These are phyloP conservation scores for Coenonympha glycerion DNA, from an alignment of 2,888 invertebrate species.

Conservation along the genomic window DNA sequence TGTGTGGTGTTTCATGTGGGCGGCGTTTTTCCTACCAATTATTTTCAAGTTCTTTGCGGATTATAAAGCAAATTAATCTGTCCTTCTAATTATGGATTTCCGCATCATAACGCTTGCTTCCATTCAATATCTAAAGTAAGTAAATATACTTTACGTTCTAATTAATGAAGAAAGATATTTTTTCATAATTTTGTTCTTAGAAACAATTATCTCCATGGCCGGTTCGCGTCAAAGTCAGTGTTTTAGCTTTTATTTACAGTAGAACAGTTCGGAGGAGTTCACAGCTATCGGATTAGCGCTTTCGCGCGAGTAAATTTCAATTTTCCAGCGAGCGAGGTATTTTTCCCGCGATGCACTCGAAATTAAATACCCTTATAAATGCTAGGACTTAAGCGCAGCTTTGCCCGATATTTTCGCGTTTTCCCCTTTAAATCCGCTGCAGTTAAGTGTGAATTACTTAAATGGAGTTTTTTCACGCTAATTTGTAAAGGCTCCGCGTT, in stretches of 20 bases:
- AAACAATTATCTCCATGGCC: background rate
- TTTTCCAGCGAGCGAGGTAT: background rate
- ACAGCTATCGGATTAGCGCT: background rate
- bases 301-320: background rate
- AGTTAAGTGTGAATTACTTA: slow-evolving; percentile 24
- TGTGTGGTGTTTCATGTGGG: too few species aligned
- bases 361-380: slow-evolving; percentile 23
- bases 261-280: background rate
- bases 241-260: background rate
- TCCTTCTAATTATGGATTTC: too few species aligned
- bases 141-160: background rate
- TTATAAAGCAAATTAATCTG: too few species aligned
- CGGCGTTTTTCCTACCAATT: too few species aligned
- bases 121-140: background rate
- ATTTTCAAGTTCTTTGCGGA: too few species aligned
- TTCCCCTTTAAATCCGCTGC: slow-evolving; percentile 13
- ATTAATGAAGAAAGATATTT: background rate
- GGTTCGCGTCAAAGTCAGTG: background rate
- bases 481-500: slow-evolving; percentile 6
- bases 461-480: slow-evolving; percentile 11
- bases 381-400: slow-evolving; percentile 17
- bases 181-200: background rate
- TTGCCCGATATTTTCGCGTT: slow-evolving; percentile 16
- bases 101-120: too few species aligned
- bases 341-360: slow-evolving; percentile 11